Conservation (phyloP, 2,888 invertebrate genomes). For the Lottia gigantea region DNA sequence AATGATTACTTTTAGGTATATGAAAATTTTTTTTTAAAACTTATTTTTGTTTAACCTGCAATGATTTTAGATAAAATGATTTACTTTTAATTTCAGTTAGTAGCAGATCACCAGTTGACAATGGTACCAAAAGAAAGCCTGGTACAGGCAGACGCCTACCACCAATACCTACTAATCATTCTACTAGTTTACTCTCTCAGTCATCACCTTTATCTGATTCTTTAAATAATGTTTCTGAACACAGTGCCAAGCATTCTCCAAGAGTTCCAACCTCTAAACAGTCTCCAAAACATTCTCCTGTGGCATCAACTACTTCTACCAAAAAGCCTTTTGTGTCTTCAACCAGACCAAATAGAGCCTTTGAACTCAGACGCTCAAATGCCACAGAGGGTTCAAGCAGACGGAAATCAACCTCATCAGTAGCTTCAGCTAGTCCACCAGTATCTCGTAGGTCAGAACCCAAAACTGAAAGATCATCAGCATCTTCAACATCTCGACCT, state of each 20-base stretch:
- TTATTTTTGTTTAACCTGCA: too few relatives aligned
- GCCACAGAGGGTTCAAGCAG: conserved; percentile 37
- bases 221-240: not conserved
- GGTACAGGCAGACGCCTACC: conserved; percentile 62
- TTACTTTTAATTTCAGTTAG: too few relatives aligned
- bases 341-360: conserved; percentile 76
- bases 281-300: not conserved
- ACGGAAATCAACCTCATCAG: conserved; percentile 33
- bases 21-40: too few relatives aligned
- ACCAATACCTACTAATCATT: conserved; percentile 42
- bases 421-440: conserved; percentile 31
- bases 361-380: conserved; percentile 76
- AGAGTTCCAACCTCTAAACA: conserved; percentile 15
- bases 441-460: conserved; percentile 32
- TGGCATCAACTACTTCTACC: not conserved
- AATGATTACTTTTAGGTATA: too few relatives aligned
- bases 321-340: conserved; percentile 59
- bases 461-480: conserved; percentile 33
- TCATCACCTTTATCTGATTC: too few relatives aligned
- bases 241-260: not conserved
- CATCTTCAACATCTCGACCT: conserved; percentile 19
- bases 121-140: conserved; percentile 48
- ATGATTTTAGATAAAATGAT: too few relatives aligned
- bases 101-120: conserved; percentile 25
- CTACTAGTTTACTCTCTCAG: too few relatives aligned